Conservation (phyloP, 2,888 invertebrate genomes). For the Cephus sareptanus region DNA sequence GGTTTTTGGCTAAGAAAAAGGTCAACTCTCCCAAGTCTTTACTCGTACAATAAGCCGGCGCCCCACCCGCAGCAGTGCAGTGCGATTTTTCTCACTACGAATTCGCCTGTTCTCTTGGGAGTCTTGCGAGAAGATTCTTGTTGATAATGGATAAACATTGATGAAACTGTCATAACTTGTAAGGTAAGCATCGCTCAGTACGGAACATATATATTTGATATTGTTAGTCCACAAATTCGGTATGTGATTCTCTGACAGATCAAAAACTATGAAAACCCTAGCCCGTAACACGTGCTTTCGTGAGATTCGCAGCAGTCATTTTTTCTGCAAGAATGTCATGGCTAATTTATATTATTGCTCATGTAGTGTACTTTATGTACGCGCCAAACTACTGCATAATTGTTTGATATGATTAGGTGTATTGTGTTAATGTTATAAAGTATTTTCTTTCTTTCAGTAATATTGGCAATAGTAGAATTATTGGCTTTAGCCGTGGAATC, state of each 20-base stretch:
- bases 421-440: no score
- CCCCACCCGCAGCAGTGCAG: constrained; percentile 35
- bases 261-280: not conserved
- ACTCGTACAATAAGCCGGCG: constrained; percentile 38
- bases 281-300: no score
- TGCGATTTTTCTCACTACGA: constrained; percentile 11
- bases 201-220: not conserved
- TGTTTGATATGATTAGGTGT: no score
- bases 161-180: constrained; percentile 24
- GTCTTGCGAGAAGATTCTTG: not conserved
- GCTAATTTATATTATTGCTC: no score
- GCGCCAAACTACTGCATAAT: no score
- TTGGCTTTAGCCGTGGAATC: no score
- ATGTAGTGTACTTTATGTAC: no score
- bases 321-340: no score
- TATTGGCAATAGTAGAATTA: no score
- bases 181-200: constrained; percentile 30
- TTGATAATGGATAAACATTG: constrained; percentile 32
- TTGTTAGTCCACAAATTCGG: no score
- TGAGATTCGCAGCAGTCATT: no score
- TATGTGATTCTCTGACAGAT: not conserved
- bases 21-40: constrained; percentile 29
- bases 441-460: no score
- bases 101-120: not conserved
- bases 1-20: constrained; percentile 18